Base-by-base conservation (phyloP, 2,113 vertebrate species). In the Paramormyrops kingsleyae region DNA sequence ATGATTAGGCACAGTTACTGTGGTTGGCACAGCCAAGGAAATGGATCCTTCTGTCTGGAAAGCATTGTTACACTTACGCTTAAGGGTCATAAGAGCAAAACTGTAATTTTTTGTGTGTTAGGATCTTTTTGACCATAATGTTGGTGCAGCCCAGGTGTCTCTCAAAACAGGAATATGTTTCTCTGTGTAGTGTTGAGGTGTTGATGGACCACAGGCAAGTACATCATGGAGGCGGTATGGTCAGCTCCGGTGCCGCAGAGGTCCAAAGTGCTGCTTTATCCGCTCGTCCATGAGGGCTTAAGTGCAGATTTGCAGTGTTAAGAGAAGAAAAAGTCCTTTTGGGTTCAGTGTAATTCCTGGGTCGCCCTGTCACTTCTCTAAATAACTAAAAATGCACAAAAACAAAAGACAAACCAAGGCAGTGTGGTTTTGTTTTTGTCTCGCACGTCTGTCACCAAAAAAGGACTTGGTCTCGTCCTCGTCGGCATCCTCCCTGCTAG, bases 401-500 rank as follows among this genome's bases (percentile, higher is more conserved):
- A 87, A n/a, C 52, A 47, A 35, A 1, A 84, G 74, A 35, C 15
- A 85, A 91, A 87, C 50, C 66, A 90, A 90, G 90, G 50, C 89
- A 89, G 91, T 88, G 70, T 93, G 87, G 88, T 88, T 92, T 92
- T 90, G 91, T 92, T 93, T 92, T 92, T 94, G 91, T 95, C 93
- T 95, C 93, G 95, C 93, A 91, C 94, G 91, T 94, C 92, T 88
- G 35, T 95, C 91, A 92, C 95, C 35, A 42, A 90, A 93, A 93
- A 96, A 96, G 96, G 97, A 94, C 92, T 95, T 95, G 89, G 92
- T 96, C 93, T 97, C 95, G 92, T 96, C 96, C 91, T 95, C 95
- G 19, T 96, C 95, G 92, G 90, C 92, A 53, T 95, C 96, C 92
- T 96, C 96, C 94, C 96, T 95, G 91, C 95, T 95, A 94, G 95